These are phyloP conservation scores for Strigamia maritima DNA, from an alignment of 2,888 invertebrate species.

Conservation along the genomic window DNA sequence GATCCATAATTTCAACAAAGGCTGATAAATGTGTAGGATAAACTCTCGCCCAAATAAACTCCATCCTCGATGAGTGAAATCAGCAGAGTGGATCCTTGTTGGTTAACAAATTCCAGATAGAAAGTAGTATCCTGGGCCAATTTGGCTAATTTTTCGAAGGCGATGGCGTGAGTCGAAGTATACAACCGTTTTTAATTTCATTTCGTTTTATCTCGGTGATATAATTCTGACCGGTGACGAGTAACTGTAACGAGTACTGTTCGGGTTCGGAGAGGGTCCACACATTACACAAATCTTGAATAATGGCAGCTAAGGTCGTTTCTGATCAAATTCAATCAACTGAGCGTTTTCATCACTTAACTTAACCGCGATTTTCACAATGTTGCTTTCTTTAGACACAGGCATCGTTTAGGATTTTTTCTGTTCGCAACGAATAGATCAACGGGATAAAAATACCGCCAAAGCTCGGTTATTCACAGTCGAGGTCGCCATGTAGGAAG, in stretches of 20 bases:
- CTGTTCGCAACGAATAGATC: not conserved
- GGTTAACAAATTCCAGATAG: constrained; percentile 88
- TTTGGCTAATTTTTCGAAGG: constrained; percentile 75
- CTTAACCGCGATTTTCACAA: constrained; percentile 87
- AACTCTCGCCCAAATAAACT: constrained; percentile 54
- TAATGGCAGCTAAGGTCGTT: constrained; percentile 80
- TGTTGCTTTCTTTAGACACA: constrained; percentile 56
- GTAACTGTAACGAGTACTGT: constrained; percentile 85
- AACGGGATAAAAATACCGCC: too few species aligned
- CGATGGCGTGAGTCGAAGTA: constrained; percentile 76
- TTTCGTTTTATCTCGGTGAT: constrained; percentile 90
- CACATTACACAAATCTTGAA: constrained; percentile 79
- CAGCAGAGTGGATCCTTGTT: constrained; percentile 78
- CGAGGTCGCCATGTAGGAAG: not conserved
- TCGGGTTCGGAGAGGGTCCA: constrained; percentile 72
- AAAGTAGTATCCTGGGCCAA: constrained; percentile 85
- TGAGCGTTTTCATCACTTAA: constrained; percentile 75
- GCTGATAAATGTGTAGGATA: constrained; percentile 77
- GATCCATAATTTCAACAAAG: constrained; percentile 93
- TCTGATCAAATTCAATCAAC: constrained; percentile 83
- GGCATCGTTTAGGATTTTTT: constrained; percentile 42
- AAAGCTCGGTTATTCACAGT: not conserved
- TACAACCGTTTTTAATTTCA: constrained; percentile 89
- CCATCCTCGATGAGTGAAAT: constrained; percentile 68
- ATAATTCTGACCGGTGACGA: constrained; percentile 70